Evolutionary conservation across 2,888 invertebrate genomes (phyloP).

Genomic region (Phortica okadai): DNA sequence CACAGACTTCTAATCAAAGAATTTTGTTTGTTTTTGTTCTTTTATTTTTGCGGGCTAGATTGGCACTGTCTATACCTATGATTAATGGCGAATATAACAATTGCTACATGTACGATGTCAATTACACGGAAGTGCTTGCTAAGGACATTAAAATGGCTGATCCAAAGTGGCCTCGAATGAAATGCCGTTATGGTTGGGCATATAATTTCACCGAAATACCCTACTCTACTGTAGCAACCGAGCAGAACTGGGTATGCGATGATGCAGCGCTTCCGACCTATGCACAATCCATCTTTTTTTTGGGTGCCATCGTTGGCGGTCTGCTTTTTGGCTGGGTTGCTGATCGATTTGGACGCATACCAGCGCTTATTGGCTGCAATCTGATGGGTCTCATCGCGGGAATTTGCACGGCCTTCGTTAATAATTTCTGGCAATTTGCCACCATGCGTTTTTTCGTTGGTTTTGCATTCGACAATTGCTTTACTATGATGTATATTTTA

Average conservation of each 20-base stretch:
- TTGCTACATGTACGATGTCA: slow-evolving; percentile 87
- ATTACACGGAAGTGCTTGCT: slow-evolving; percentile 81
- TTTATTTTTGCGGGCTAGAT: slow-evolving; percentile 76
- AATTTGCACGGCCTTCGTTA: slow-evolving; percentile 84
- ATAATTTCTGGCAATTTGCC: slow-evolving; percentile 86
- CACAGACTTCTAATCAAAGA: not conserved
- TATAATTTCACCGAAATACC: slow-evolving; percentile 89
- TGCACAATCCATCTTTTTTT: slow-evolving; percentile 91
- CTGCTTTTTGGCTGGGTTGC: slow-evolving; percentile 91
- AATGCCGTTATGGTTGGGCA: slow-evolving; percentile 88
- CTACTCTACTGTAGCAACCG: slow-evolving; percentile 89
- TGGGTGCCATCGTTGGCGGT: slow-evolving; percentile 91
- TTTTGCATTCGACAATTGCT: slow-evolving; percentile 92
- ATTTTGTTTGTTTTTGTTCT: not conserved
- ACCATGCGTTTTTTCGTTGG: slow-evolving; percentile 90
- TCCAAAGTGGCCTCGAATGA: slow-evolving; percentile 82
- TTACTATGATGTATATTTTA: slow-evolving; percentile 95
- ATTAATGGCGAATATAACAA: slow-evolving; percentile 80
- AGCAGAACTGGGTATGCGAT: slow-evolving; percentile 93
- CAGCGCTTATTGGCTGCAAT: slow-evolving; percentile 87
- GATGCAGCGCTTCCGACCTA: slow-evolving; percentile 85
- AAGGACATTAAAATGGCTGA: slow-evolving; percentile 79
- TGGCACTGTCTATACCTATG: slow-evolving; percentile 84
- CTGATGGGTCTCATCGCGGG: slow-evolving; percentile 84
- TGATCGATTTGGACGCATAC: slow-evolving; percentile 89